Evolutionary conservation across 2,888 invertebrate genomes (phyloP), one percentile per base, ranked within the genome.

Genomic region (Athrips mouffetella): DNA sequence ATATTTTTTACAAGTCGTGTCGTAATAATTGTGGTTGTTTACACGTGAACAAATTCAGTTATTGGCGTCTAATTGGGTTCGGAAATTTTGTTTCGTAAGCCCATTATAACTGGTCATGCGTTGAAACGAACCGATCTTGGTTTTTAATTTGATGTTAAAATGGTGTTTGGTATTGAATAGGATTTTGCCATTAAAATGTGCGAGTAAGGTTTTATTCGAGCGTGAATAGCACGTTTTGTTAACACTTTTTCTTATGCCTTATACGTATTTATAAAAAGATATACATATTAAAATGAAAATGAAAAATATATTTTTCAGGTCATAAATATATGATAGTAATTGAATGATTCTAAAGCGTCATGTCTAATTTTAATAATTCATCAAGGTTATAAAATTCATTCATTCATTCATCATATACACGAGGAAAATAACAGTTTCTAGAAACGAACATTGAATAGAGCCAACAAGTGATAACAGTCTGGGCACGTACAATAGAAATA

Each of bases 51-150:
- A 68, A 60, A 66, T 72, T 54, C 54, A 57, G 69, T 67, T 70
- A 75, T 75, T 69, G 64, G 62, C 64, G 63, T 65, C 58, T 75
- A 76, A 78, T 77, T 75, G 76, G 69, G 57, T 66, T 63, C 65
- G 66, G 69, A 68, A 73, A 73, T 70, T 65, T 65, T 66, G 64
- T 63, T 69, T 60, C 58, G 53, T 61, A 53, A 66, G 59, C 59
- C 62, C 30, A 54, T 51, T 54, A 48, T 48, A 45, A 13, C 18
- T 40, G 52, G 48, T 41, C 52, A 41, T 52, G 52, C 49, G 52
- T 49, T 45, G 29, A 25, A 47, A 39, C 8, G 29, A 21, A 6
- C 31, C 30, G 35, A 47, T 37, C 25, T 29, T 20, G 18, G 21
- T 27, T 42, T 48, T 48, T 48, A 48, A 44, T 44, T 37, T 47